These are phyloP conservation scores for Musca domestica DNA, from an alignment of 1,140 invertebrate species.

Conservation along the genomic window DNA sequence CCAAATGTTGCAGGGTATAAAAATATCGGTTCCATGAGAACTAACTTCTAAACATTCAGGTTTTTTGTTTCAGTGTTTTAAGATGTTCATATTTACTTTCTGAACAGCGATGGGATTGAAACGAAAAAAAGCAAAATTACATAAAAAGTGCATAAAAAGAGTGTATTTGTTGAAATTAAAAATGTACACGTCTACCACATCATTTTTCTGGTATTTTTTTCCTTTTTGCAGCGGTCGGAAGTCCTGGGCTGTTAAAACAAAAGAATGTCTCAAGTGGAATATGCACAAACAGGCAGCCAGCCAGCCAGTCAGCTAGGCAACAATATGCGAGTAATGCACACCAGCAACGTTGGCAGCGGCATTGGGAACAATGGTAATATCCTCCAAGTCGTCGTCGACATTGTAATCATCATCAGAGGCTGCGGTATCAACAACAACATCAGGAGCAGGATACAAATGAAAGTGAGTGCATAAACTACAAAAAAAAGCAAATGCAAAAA, in stretches of 20 bases:
- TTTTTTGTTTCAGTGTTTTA: too few relatives aligned
- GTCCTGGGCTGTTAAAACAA: slow-evolving; percentile 85
- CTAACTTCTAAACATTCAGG: too few relatives aligned
- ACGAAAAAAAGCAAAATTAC: too few relatives aligned
- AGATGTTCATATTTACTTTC: too few relatives aligned
- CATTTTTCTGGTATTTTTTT: neutral
- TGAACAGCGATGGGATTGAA: too few relatives aligned
- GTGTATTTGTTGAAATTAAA: slow-evolving; percentile 14
- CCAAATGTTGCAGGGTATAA: too few relatives aligned
- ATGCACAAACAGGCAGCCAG: slow-evolving; percentile 17
- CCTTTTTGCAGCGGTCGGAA: slow-evolving; percentile 31
- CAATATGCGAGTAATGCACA: neutral
- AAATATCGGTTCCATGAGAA: too few relatives aligned
- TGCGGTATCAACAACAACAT: neutral
- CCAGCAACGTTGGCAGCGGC: neutral
- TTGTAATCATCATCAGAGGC: neutral
- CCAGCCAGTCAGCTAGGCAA: too few relatives aligned
- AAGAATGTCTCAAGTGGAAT: slow-evolving; percentile 94
- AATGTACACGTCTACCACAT: slow-evolving; percentile 16
- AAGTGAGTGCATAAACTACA: slow-evolving; percentile 18
- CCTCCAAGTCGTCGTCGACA: too few relatives aligned
- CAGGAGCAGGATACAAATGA: neutral
- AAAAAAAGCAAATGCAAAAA: neutral
- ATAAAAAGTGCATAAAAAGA: slow-evolving; percentile 3
- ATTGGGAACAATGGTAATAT: neutral